Percentiles rank a stretch among this genome's conserved stretches.
These are phyloP conservation scores for Erythrocercus mccallii DNA, from an alignment of 2,113 vertebrate genomes.

Conservation along the genomic window DNA sequence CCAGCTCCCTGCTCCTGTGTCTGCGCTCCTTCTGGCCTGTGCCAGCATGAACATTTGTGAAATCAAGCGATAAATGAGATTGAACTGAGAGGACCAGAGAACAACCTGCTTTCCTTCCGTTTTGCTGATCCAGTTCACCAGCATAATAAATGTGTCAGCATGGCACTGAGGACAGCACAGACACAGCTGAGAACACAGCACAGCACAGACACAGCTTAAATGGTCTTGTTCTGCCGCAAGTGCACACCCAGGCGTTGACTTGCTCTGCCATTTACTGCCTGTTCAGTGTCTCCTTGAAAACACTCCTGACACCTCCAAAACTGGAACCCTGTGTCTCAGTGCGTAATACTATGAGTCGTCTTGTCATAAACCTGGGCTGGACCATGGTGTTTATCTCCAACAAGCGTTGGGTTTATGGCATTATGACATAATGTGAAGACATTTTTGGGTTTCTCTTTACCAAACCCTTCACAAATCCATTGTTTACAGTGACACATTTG, in stretches of 20 bases:
- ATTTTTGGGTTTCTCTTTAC: background rate
- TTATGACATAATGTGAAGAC: background rate
- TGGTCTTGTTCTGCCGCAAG: background rate
- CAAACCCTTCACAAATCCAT: background rate
- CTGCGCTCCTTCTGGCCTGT: background rate
- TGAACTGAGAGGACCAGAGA: background rate
- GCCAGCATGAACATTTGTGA: background rate
- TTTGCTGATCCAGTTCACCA: background rate
- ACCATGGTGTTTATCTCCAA: background rate
- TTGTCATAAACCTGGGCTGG: background rate
- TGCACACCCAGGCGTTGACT: background rate
- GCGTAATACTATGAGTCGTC: background rate
- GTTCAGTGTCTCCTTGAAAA: background rate
- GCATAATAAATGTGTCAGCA: background rate
- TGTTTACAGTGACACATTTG: background rate
- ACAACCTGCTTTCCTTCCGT: background rate
- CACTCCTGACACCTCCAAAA: background rate
- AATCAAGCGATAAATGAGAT: background rate
- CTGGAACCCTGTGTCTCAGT: accelerated
- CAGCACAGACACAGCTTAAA: background rate
- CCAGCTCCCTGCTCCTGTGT: background rate
- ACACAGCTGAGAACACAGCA: background rate
- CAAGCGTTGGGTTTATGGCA: background rate
- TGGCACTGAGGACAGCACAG: background rate
- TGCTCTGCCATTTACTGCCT: background rate